Evolutionary conservation across 2,113 vertebrate genomes (phyloP), one percentile per base, ranked within the genome.

Genomic region (Cryptotis parvus): DNA sequence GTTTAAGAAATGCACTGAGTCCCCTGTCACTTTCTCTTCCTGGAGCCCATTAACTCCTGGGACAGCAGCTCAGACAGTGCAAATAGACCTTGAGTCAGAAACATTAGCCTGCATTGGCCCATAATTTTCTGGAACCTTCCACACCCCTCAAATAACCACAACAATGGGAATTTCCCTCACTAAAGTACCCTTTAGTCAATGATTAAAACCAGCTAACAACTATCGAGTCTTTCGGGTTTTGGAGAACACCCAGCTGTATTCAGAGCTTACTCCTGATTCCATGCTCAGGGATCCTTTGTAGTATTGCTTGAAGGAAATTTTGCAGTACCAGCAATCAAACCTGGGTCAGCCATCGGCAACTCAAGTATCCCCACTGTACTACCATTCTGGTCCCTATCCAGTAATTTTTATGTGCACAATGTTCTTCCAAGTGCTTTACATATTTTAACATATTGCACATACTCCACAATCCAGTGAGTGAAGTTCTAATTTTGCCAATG

Each of bases 81-180:
- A 33, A 5, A 9, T 10, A 6, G 9, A 65, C 41, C 1, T n/a
- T n/a, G n/a, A n/a, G n/a, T n/a, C 70, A 18, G 35, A 70, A n/a
- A n/a, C n/a, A n/a, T n/a, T n/a, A n/a, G 0, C 58, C 65, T 68
- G 31, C 6, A 1, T 12, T 22, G 52, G 39, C 24, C 66, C 12
- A 41, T 0, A 0, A 0, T 0, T 33, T 86, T 70, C 26, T 31
- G 31, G 43, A 35, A 22, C 63, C 79, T 43, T 52, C n/a, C 12
- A 43, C 15, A 29, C n/a, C 39, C 58, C 58, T 27, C 24, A 27
- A 20, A 0, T 37, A 79, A 86, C 68, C 39, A 0, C 41, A 43
- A 12, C 70, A 83, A 43, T 8, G 12, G 43, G 41, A 39, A 68
- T 27, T n/a, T 66, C 69, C 15, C 43, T 39, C 58, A 43, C 31